A percentile compares a stretch with the other conserved stretches of the same genome.
These are phyloP conservation scores for Caenorhabditis japonica DNA, from an alignment of 2,888 invertebrate genomes.

Conservation along the genomic window DNA sequence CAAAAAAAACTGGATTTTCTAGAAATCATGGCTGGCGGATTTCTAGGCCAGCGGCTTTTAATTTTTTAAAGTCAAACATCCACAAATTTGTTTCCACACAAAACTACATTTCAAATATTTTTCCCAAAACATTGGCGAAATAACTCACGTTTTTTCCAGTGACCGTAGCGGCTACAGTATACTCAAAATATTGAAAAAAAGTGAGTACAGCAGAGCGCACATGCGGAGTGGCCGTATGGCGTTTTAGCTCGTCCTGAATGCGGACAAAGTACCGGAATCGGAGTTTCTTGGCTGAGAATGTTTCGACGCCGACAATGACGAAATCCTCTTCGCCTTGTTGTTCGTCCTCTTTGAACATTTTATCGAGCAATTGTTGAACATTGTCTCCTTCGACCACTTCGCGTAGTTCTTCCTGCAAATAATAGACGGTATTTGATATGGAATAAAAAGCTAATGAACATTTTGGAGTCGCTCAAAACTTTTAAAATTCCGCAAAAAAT, in stretches of 20 bases:
- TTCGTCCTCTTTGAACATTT: slow-evolving; percentile 13
- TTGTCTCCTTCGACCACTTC: not conserved
- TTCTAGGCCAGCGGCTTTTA: too few relatives aligned
- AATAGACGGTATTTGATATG: not conserved
- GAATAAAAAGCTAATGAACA: too few relatives aligned
- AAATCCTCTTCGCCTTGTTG: slow-evolving; percentile 2
- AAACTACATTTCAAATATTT: too few relatives aligned
- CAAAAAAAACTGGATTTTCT: too few relatives aligned
- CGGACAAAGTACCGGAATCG: slow-evolving; percentile 8
- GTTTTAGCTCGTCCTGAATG: not conserved
- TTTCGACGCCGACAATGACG: slow-evolving; percentile 5
- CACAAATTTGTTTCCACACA: too few relatives aligned
- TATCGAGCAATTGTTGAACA: slow-evolving; percentile 9
- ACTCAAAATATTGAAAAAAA: slow-evolving; percentile 28
- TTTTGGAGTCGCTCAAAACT: too few relatives aligned
- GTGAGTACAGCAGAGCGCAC: slow-evolving; percentile 13
- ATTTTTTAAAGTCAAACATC: too few relatives aligned
- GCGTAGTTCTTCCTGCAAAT: not conserved
- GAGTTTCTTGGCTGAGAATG: not conserved
- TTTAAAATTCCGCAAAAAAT: too few relatives aligned
- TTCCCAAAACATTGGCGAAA: not conserved
- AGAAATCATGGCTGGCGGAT: too few relatives aligned
- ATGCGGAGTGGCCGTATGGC: not conserved
- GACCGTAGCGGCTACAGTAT: slow-evolving; percentile 4
- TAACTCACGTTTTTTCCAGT: slow-evolving; percentile 12